A percentile compares a stretch with the other conserved stretches of the same genome.
Evolutionary conservation across 1,140 invertebrate genomes (phyloP).

Genomic region (Eriosoma lanigerum): DNA sequence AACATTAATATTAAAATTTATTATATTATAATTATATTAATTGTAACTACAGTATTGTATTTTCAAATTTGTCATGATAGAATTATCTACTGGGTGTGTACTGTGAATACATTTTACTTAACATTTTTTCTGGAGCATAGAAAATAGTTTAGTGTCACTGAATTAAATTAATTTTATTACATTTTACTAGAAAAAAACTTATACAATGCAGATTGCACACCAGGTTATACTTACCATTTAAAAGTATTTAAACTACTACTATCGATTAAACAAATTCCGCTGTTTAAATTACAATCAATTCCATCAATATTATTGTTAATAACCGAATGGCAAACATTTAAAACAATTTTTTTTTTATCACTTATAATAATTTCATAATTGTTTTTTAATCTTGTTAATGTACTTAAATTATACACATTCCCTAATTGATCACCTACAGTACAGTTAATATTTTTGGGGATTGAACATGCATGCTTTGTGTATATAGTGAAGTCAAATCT

Average conservation of each 20-base stretch:
- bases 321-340: constrained; percentile 46
- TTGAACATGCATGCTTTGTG: constrained; percentile 30
- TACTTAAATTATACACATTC: constrained; percentile 31
- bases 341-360: constrained; percentile 6
- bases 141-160: no score
- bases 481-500: constrained; percentile 7
- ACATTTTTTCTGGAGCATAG: no score
- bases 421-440: constrained; percentile 11
- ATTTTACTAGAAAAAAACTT: no score
- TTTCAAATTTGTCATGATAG: no score
- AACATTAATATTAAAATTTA: no score
- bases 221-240: neutral
- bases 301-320: constrained; percentile 38
- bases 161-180: no score
- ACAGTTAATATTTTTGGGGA: neutral
- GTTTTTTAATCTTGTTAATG: constrained; percentile 4
- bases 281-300: neutral
- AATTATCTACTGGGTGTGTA: no score
- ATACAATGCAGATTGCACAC: neutral
- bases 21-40: no score
- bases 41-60: no score
- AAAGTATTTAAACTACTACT: neutral
- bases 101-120: no score
- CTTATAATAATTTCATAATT: constrained; percentile 19
- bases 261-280: constrained; percentile 38